A percentile compares a stretch with the other conserved stretches of the same genome.
Evolutionary conservation across 2,797 vertebrate species (phyloP).

Genomic region (Borostomias antarcticus): DNA sequence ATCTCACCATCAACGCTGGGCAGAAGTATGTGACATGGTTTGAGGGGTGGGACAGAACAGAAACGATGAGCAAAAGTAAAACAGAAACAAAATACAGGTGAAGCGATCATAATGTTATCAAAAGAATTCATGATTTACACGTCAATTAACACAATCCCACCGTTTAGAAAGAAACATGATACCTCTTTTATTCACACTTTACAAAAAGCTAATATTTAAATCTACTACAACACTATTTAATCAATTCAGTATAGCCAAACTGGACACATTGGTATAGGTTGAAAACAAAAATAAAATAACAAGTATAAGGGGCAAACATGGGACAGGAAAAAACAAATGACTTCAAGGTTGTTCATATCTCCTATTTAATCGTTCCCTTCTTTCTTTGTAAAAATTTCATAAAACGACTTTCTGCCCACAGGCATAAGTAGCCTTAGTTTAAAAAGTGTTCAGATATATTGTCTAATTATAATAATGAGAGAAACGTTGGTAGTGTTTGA

Average conservation of each 20-base stretch:
- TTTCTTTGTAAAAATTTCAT: conserved; percentile 56
- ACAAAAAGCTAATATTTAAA: conserved; percentile 87
- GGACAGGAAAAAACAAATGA: conserved; percentile 59
- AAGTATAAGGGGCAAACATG: conserved; percentile 44
- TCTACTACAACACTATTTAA: conserved; percentile 90
- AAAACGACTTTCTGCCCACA: conserved; percentile 33
- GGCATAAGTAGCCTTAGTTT: conserved; percentile 41
- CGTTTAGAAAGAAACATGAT: conserved; percentile 92
- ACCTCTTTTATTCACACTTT: conserved; percentile 98
- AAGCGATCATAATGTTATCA: conserved; percentile 65
- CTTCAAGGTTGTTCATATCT: conserved; percentile 63
- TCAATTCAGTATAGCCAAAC: conserved; percentile 87
- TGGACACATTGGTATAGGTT: conserved; percentile 84
- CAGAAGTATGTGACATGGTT: conserved; percentile 69
- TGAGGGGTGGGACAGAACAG: conserved; percentile 38
- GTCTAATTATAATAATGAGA: conserved; percentile 21
- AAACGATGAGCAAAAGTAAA: conserved; percentile 43
- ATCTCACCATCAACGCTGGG: conserved; percentile 52
- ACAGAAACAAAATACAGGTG: too few species aligned
- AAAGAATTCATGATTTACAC: conserved; percentile 87
- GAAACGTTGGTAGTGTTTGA: conserved; percentile 28
- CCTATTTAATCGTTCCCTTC: conserved; percentile 70
- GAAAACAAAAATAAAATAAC: conserved; percentile 71
- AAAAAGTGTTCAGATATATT: conserved; percentile 47
- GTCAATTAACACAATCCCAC: conserved; percentile 85